Evolutionary conservation across 2,888 invertebrate genomes (phyloP), one percentile per base, ranked within the genome.

Genomic region (Ichneumoninae sp.): DNA sequence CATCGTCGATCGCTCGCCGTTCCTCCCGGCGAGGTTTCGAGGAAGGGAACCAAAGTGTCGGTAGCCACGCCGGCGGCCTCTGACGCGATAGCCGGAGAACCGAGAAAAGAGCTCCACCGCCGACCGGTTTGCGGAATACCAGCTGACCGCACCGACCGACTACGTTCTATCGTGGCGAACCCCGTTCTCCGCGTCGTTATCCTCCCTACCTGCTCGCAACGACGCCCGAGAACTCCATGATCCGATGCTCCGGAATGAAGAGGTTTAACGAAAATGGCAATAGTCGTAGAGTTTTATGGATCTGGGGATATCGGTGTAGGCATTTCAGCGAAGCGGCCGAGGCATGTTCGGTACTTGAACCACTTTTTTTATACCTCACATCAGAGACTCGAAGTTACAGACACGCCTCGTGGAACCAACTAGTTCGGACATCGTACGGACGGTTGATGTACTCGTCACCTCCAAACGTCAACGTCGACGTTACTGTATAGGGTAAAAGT

Each of bases 91-190:
- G 50, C 65, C 72, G 33, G 36, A 75, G 75, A 75, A 76, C 26
- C 66, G 66, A 76, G 66, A 36, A 66, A 66, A 66, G 76, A 66
- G 54, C 50, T 13, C 74, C n/a, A 52, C 36, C 26, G 33, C 54
- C 76, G 76, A 76, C 76, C 76, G 76, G 76, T 76, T 76, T 76
- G 66, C 36, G 66, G 66, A 76, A 76, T 76, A 76, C 66, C 76
- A 66, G 76, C 76, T 76, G 66, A 76, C 76, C 76, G 54, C 66
- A 76, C 66, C 36, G 36, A 66, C 65, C 36, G 75, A 75, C 75
- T 75, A 52, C 76, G 76, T 66, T 65, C 52, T 54, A 75, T 52
- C 76, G 16, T 47, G 62, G 40, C 44, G 19, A 62, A 36, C 52
- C 65, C 52, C 54, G 36, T 26, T 66, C 52, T 66, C 16, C 8